Percentiles rank a stretch among this genome's conserved stretches.
These are phyloP conservation scores for Papilio machaon DNA, from an alignment of 1,140 invertebrate genomes.

Conservation along the genomic window DNA sequence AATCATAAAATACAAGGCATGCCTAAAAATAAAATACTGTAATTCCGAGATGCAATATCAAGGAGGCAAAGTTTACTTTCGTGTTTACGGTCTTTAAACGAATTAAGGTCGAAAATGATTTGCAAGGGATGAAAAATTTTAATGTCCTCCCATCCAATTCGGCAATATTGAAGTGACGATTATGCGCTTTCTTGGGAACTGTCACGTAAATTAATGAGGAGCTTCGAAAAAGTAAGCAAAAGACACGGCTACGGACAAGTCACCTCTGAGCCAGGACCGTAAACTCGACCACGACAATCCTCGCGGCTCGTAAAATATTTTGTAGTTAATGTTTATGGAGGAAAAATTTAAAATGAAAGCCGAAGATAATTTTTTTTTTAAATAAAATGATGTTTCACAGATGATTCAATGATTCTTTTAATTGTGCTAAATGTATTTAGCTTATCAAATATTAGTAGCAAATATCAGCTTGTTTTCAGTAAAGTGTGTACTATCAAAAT, in stretches of 20 bases:
- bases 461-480: background rate
- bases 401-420: background rate
- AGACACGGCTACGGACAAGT: constrained; percentile 57
- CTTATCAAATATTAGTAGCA: background rate
- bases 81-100: constrained; percentile 30
- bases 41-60: constrained; percentile 50
- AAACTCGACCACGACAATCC: constrained; percentile 45
- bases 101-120: constrained; percentile 36
- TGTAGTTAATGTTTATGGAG: constrained; percentile 28
- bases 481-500: background rate
- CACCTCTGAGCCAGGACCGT: constrained; percentile 57
- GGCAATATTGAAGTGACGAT: constrained; percentile 38
- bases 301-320: constrained; percentile 33
- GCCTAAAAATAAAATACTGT: constrained; percentile 66
- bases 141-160: constrained; percentile 32
- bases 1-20: constrained; percentile 68
- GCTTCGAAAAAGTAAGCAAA: constrained; percentile 57
- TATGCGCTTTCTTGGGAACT: constrained; percentile 62
- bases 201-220: constrained; percentile 74
- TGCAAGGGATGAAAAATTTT: constrained; percentile 20
- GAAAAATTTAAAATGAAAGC: background rate
- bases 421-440: too few relatives aligned
- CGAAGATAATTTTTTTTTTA: background rate
- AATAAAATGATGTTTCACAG: background rate
- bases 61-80: constrained; percentile 44